phyloP scores from a whole-genome alignment of 2,113 vertebrate genomes.

The Baryphthengus martii region DNA sequence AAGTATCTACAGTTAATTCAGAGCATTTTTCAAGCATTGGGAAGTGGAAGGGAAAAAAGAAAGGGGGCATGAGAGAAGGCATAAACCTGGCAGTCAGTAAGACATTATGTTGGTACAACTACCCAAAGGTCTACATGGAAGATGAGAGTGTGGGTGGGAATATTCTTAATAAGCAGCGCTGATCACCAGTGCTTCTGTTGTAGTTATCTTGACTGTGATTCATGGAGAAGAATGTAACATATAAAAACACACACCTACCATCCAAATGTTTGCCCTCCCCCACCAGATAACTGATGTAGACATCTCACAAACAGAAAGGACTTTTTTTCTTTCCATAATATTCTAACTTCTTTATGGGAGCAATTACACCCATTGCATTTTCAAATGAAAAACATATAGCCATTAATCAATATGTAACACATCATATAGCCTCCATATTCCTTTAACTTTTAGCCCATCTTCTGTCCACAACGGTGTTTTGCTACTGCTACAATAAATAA shows the following conservation, averaged over 20 bases:
- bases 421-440: neutral
- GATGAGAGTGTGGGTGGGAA: neutral
- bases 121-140: neutral
- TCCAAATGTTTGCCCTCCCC: neutral
- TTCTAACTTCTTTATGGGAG: neutral
- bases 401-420: neutral
- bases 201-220: neutral
- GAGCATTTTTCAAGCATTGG: neutral
- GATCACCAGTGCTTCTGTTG: neutral
- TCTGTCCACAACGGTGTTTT: neutral
- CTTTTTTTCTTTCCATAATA: neutral
- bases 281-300: neutral
- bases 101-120: neutral
- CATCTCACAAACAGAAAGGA: neutral
- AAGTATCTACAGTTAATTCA: neutral
- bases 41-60: neutral
- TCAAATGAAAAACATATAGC: too few relatives aligned
- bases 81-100: neutral
- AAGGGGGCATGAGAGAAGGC: neutral
- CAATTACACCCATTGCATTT: neutral
- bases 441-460: neutral
- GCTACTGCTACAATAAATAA: neutral
- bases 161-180: neutral
- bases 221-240: neutral
- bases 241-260: constrained; percentile 25